Conservation (phyloP, 2,113 vertebrate species). For the Loxodonta africana region DNA sequence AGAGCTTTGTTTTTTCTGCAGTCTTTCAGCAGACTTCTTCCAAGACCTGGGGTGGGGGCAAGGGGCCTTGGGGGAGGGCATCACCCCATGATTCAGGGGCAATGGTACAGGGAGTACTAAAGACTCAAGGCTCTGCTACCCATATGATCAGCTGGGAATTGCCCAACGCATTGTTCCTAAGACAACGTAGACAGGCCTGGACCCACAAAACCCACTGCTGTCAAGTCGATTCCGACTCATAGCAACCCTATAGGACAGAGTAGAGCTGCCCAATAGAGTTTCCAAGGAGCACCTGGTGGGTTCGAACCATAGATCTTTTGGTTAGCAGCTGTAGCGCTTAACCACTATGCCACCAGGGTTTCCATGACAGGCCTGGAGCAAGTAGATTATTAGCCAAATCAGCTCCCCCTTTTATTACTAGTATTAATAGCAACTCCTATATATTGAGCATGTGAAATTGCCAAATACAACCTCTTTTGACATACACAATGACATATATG, state of each 20-base stretch:
- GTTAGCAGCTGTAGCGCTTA: no score
- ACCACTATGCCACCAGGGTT: no score
- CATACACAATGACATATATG: neutral
- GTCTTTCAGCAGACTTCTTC: neutral
- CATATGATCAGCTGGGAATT: neutral
- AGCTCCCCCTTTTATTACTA: neutral
- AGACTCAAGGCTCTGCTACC: neutral
- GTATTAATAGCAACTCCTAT: neutral
- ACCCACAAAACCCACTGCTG: neutral
- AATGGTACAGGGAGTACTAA: neutral
- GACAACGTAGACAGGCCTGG: neutral
- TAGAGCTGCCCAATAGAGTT: no score
- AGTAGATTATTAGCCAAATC: neutral
- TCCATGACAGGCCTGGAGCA: neutral
- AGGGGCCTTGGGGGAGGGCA: neutral
- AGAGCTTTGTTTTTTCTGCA: neutral
- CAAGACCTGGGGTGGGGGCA: neutral
- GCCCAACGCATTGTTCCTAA: neutral
- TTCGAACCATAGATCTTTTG: no score
- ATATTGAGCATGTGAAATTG: neutral
- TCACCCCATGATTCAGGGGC: neutral
- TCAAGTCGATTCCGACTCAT: no score
- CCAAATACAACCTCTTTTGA: neutral
- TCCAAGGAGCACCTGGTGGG: no score
- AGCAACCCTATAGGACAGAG: no score